A percentile compares a stretch with the other conserved stretches of the same genome.
These are phyloP conservation scores for Noctua comes DNA, from an alignment of 2,888 invertebrate genomes.

Conservation along the genomic window DNA sequence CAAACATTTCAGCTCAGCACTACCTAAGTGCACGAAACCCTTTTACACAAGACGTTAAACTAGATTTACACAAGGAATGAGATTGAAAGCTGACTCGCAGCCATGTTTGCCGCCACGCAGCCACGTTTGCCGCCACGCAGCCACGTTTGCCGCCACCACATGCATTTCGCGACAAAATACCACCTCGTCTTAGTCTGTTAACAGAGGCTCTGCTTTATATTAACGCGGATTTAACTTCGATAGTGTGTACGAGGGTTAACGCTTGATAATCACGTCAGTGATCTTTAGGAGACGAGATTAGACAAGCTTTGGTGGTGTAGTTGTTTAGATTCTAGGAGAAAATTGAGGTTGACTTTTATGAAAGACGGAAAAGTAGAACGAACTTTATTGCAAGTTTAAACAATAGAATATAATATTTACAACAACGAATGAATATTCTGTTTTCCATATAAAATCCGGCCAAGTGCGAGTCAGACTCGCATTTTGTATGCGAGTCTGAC, in stretches of 20 bases:
- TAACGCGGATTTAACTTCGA: conserved; percentile 33
- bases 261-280: conserved; percentile 21
- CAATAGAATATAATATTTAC: neutral
- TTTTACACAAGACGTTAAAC: conserved; percentile 66
- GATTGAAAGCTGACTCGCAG: conserved; percentile 53
- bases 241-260: conserved; percentile 10
- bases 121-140: conserved; percentile 48
- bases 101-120: conserved; percentile 50
- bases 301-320: neutral
- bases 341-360: neutral
- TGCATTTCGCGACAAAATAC: conserved; percentile 59
- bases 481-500: neutral
- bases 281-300: conserved; percentile 19
- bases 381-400: neutral
- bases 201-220: conserved; percentile 38
- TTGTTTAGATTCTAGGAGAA: neutral
- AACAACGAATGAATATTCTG: neutral
- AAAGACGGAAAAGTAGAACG: no score
- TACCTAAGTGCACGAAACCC: conserved; percentile 63
- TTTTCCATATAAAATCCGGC: neutral
- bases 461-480: neutral
- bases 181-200: conserved; percentile 36
- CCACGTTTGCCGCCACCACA: conserved; percentile 43
- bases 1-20: conserved; percentile 54
- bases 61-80: conserved; percentile 66